A percentile compares a stretch with the other conserved stretches of the same genome.
These are phyloP conservation scores for Orchestia grillus DNA, from an alignment of 1,140 invertebrate genomes.

Conservation along the genomic window DNA sequence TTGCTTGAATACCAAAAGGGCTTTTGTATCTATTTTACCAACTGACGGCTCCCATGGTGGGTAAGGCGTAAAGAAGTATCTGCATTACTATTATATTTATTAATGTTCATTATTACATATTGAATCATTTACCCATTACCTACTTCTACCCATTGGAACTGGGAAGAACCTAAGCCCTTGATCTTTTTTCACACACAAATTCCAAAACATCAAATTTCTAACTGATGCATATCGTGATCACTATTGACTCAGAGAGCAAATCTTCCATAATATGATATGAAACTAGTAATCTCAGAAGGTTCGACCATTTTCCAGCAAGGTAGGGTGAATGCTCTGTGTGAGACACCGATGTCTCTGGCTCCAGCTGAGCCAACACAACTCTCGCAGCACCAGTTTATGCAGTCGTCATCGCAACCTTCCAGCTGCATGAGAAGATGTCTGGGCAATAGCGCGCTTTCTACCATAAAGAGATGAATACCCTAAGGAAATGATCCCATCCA, in stretches of 20 bases:
- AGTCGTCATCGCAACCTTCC: neutral
- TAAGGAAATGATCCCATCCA: slow-evolving; percentile 19
- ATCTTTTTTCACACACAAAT: neutral
- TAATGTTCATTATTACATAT: no score
- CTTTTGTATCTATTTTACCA: no score
- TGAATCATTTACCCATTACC: neutral
- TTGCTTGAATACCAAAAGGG: neutral
- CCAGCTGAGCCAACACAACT: neutral
- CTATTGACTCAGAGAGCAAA: neutral
- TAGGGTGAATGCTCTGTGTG: neutral
- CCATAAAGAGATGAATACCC: neutral
- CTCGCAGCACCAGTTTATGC: neutral
- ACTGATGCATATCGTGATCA: neutral
- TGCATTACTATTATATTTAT: no score
- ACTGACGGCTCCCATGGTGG: no score
- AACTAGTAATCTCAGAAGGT: neutral
- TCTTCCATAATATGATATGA: neutral
- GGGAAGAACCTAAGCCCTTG: neutral
- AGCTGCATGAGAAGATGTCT: neutral
- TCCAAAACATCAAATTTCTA: no score
- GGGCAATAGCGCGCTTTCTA: slow-evolving; percentile 44
- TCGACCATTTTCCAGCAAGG: neutral
- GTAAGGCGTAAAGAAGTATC: no score
- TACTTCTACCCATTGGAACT: neutral
- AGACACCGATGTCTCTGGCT: neutral